Evolutionary conservation across 2,888 invertebrate genomes (phyloP).

Genomic region (Cantharis nigra): DNA sequence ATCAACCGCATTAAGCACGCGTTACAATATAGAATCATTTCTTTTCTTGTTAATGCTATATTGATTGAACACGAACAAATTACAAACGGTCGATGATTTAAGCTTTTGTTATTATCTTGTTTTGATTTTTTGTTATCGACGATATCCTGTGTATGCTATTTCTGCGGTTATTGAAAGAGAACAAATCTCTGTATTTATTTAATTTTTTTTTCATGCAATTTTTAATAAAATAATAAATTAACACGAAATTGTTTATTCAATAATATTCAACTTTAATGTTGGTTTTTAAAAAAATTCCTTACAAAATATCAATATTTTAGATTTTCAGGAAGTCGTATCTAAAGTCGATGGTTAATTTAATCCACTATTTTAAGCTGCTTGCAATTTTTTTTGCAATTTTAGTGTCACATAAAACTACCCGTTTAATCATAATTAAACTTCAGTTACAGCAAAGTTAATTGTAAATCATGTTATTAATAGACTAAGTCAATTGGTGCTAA

Average conservation of each 20-base stretch:
- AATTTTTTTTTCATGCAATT: not conserved
- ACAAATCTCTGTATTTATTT: not conserved
- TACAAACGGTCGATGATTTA: conserved; percentile 15
- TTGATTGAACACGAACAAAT: conserved; percentile 28
- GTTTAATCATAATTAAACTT: not conserved
- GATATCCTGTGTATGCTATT: conserved; percentile 18
- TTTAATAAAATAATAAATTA: not conserved
- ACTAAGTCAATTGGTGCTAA: not conserved
- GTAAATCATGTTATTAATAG: too few species aligned
- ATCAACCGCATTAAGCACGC: conserved; percentile 29
- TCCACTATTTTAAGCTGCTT: not conserved
- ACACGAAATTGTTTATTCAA: not conserved
- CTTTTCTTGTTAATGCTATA: conserved; percentile 25
- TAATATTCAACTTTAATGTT: not conserved
- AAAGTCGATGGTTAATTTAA: not conserved
- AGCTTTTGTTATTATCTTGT: conserved; percentile 19
- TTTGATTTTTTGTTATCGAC: conserved; percentile 17
- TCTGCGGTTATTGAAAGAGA: conserved; percentile 10
- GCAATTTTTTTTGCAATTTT: not conserved
- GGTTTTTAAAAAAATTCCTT: too few species aligned
- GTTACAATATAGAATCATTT: conserved; percentile 25
- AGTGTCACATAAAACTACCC: too few species aligned
- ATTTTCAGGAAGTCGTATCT: not conserved
- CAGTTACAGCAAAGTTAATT: not conserved
- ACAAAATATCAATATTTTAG: too few species aligned